These are phyloP conservation scores for Catharus minimus DNA, from an alignment of 2,113 vertebrate genomes.

Conservation along the genomic window DNA sequence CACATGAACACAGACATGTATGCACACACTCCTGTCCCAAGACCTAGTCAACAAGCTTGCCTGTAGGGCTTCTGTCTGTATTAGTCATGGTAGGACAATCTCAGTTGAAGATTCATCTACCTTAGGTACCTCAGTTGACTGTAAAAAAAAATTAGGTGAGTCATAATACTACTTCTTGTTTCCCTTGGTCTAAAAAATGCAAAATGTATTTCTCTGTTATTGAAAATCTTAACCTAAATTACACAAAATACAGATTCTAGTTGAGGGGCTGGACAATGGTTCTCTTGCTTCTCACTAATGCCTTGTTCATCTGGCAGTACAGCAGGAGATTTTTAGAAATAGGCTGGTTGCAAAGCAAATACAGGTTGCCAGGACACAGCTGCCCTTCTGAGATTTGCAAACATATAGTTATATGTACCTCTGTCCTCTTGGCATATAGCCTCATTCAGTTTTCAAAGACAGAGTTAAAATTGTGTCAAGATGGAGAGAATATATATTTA, in stretches of 20 bases:
- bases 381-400: neutral
- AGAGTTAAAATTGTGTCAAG: neutral
- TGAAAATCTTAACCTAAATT: neutral
- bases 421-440: neutral
- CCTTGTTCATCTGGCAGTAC: neutral
- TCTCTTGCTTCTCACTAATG: neutral
- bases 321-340: neutral
- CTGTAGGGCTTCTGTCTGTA: neutral
- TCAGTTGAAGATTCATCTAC: neutral
- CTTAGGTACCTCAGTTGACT: neutral
- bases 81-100: neutral
- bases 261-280: neutral
- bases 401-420: neutral
- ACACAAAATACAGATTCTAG: neutral
- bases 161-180: neutral
- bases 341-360: neutral
- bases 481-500: neutral
- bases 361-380: neutral
- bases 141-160: neutral
- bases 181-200: neutral
- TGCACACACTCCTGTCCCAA: fast-evolving
- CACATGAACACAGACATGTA: fast-evolving
- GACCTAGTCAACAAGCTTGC: neutral
- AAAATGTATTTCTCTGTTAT: neutral
- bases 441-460: neutral